Percentiles rank a stretch among this genome's conserved stretches.
These are phyloP conservation scores for Caradrina kadenii DNA, from an alignment of 2,888 invertebrate genomes.

Conservation along the genomic window DNA sequence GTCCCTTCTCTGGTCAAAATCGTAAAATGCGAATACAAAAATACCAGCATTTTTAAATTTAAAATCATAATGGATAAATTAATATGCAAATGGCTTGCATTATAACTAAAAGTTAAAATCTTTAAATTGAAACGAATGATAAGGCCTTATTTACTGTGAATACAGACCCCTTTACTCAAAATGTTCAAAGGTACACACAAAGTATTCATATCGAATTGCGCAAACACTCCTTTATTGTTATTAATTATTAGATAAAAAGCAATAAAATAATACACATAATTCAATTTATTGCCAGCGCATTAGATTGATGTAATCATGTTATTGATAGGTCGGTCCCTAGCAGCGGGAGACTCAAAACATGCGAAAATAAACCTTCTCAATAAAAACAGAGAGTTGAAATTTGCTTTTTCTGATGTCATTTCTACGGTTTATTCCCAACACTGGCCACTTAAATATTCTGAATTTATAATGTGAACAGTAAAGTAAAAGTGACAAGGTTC, in stretches of 20 bases:
- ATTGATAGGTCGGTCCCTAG: neutral
- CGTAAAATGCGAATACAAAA: too few species aligned
- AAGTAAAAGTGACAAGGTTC: slow-evolving; percentile 28
- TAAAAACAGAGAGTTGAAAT: neutral
- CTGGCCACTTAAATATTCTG: slow-evolving; percentile 25
- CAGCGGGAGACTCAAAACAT: neutral
- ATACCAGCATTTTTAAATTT: neutral
- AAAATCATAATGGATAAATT: neutral
- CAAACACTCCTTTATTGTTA: neutral
- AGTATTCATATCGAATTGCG: neutral
- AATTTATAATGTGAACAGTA: slow-evolving; percentile 19
- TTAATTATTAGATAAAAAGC: neutral
- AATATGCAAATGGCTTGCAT: too few species aligned
- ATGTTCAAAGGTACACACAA: neutral
- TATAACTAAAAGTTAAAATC: neutral
- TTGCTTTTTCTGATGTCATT: neutral
- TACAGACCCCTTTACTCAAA: too few species aligned
- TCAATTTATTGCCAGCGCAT: slow-evolving; percentile 6
- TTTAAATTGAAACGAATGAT: neutral
- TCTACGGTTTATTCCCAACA: slow-evolving; percentile 10
- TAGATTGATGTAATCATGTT: slow-evolving; percentile 8
- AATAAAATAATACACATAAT: slow-evolving; percentile 20
- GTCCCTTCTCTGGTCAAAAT: too few species aligned
- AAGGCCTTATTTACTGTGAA: neutral
- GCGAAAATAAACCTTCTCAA: neutral